A percentile compares a stretch with the other conserved stretches of the same genome.
Conservation (phyloP, 2,113 vertebrate genomes). For the Camelus dromedarius region DNA sequence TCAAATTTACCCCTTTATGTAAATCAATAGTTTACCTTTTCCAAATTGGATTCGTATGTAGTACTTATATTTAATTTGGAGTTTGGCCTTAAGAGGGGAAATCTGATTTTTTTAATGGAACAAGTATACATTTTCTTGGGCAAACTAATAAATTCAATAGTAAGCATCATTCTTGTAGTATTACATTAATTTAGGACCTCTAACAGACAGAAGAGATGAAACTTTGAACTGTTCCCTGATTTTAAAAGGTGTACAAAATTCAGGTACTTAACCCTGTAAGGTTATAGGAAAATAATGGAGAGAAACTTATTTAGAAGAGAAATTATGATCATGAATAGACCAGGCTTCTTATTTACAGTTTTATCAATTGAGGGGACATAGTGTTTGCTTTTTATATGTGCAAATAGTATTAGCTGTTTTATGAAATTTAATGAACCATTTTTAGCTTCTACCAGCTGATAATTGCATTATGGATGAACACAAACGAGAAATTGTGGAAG, state of each 20-base stretch:
- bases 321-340: conserved; percentile 19
- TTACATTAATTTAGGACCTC: conserved; percentile 26
- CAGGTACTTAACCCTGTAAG: conserved; percentile 19
- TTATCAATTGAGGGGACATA: conserved; percentile 1
- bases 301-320: conserved; percentile 28
- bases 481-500: conserved; percentile 95
- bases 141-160: conserved; percentile 44
- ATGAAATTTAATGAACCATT: conserved; percentile 68
- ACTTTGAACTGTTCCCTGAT: conserved; percentile 28
- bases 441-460: conserved; percentile 95
- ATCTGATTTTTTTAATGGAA: conserved; percentile 53
- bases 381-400: conserved; percentile 59
- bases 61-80: conserved; percentile 29
- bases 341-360: conserved; percentile 50
- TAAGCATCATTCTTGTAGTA: conserved; percentile 12
- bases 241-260: conserved; percentile 54
- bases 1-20: conserved; percentile 25
- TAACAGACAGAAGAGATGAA: background rate
- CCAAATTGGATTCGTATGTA: background rate
- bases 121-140: background rate
- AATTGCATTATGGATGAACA: conserved; percentile 95
- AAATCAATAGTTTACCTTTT: background rate
- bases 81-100: conserved; percentile 39
- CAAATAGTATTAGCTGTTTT: conserved; percentile 58
- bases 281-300: background rate